Base-by-base conservation (phyloP, 2,113 vertebrate genomes). In the Apistogramma diplotaenia region DNA sequence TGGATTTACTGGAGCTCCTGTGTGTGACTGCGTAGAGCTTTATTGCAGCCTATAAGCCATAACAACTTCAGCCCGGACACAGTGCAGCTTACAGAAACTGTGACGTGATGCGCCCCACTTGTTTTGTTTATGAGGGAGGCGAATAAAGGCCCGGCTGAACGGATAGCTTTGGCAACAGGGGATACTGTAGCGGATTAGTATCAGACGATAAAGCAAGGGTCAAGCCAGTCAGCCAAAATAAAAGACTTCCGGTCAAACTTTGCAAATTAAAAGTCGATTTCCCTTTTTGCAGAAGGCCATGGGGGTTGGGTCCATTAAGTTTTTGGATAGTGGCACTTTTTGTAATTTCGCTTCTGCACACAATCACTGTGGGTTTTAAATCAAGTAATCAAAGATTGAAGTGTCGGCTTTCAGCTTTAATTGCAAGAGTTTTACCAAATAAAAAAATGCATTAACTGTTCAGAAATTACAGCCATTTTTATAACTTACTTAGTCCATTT, bases 101-200 rank as follows among this genome's bases (percentile, higher is more conserved):
- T 55, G 16, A 46, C 51, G 35, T 25, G 67, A 57, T 46, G 19
- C 31, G 54, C 9, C 12, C 2, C 18, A 5, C 6, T 35, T 3
- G 19, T 58, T 54, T 2, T 12, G 9, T 65, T 18, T 56, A 9
- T 15, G 2, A 56, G 2, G 61, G 5, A 29, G 10, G 3, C 4
- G 57, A 46, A 43, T 27, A n/a, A 73, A 61, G 85, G 81, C 81
- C 74, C 43, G n/a, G 23, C 18, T 79, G 75, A 53, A 37, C 4
- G 18, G 18, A 13, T 55, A 61, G 65, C 65, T 55, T 46, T 49
- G 70, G 16, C 58, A 33, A 76, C 37, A 37, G 77, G 80, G 73
- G 71, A 33, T 76, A 61, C 55, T 56, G 78, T 35, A 53, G 81
- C 58, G 92, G 91, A 93, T 93, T 93, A 93, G 73, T 89, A 58